Evolutionary conservation across 2,113 vertebrate species (phyloP).

Genomic region (Pleuronectes platessa): DNA sequence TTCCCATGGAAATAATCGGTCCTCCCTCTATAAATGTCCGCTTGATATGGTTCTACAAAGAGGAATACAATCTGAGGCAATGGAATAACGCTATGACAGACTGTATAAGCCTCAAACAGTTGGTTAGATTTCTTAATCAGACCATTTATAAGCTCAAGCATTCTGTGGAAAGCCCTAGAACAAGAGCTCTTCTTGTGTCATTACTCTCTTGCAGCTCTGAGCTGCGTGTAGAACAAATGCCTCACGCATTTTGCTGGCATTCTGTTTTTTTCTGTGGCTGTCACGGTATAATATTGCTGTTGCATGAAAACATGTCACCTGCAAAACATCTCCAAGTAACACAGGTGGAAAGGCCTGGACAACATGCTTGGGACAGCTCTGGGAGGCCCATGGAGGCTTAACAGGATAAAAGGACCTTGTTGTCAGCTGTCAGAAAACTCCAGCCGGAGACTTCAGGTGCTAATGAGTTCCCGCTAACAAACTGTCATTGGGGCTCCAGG

Average conservation of each 20-base stretch:
- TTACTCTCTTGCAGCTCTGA: constrained; percentile 14
- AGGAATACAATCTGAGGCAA: constrained; percentile 71
- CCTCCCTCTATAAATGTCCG: constrained; percentile 69
- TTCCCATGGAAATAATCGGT: constrained; percentile 78
- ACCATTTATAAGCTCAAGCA: constrained; percentile 62
- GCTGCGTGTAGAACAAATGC: constrained; percentile 25
- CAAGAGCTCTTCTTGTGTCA: constrained; percentile 49
- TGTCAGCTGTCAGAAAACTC: constrained; percentile 69
- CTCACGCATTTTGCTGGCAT: constrained; percentile 5
- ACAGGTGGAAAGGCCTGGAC: constrained; percentile 49
- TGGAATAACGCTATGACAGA: constrained; percentile 66
- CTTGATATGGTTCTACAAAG: constrained; percentile 70
- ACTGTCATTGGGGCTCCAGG: constrained; percentile 64
- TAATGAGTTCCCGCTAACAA: constrained; percentile 62
- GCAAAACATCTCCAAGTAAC: constrained; percentile 61
- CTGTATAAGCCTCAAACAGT: constrained; percentile 57
- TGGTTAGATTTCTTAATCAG: constrained; percentile 70
- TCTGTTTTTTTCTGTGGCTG: constrained; percentile 40
- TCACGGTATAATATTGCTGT: constrained; percentile 18
- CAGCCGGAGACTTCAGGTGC: constrained; percentile 26
- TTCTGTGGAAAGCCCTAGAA: constrained; percentile 49
- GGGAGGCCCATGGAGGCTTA: constrained; percentile 31
- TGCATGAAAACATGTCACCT: constrained; percentile 63
- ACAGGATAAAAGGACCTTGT: constrained; percentile 46
- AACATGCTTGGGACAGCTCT: constrained; percentile 40